Percentiles rank a stretch among this genome's conserved stretches.
These are phyloP conservation scores for Drosophila glabriapex DNA, from an alignment of 2,888 invertebrate species.

Conservation along the genomic window DNA sequence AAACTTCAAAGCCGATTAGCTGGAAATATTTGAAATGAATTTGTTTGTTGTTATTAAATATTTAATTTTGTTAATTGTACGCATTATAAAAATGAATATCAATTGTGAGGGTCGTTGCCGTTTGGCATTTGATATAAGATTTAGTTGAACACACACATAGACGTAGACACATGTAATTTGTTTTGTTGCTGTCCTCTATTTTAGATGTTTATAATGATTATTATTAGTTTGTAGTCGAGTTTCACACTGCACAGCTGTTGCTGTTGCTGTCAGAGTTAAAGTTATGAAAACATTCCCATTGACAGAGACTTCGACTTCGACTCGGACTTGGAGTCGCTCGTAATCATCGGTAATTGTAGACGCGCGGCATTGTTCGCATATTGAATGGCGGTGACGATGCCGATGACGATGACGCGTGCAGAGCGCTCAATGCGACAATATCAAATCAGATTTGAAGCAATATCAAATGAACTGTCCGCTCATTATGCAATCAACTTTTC, in stretches of 20 bases:
- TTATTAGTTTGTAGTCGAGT: slow-evolving; percentile 47
- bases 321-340: slow-evolving; percentile 14
- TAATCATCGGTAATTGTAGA: slow-evolving; percentile 64
- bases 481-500: slow-evolving; percentile 64
- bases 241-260: slow-evolving; percentile 37
- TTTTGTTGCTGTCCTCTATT: slow-evolving; percentile 55
- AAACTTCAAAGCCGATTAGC: slow-evolving; percentile 56
- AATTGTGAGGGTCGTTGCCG: slow-evolving; percentile 54
- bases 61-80: slow-evolving; percentile 34
- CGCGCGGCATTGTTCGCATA: slow-evolving; percentile 68
- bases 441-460: slow-evolving; percentile 64
- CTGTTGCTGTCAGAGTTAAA: slow-evolving; percentile 21
- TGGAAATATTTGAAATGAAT: slow-evolving; percentile 49
- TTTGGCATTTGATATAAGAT: slow-evolving; percentile 46
- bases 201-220: slow-evolving; percentile 51
- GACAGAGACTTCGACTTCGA: slow-evolving; percentile 26
- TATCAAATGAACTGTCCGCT: slow-evolving; percentile 65
- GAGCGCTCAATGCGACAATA: slow-evolving; percentile 63
- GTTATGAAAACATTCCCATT: slow-evolving; percentile 57
- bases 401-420: slow-evolving; percentile 20
- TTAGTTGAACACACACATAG: slow-evolving; percentile 9
- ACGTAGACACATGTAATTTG: slow-evolving; percentile 25
- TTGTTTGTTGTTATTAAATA: slow-evolving; percentile 13
- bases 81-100: slow-evolving; percentile 30
- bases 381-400: slow-evolving; percentile 63